Conservation (phyloP, 2,797 vertebrate species). For the Geotria australis region DNA sequence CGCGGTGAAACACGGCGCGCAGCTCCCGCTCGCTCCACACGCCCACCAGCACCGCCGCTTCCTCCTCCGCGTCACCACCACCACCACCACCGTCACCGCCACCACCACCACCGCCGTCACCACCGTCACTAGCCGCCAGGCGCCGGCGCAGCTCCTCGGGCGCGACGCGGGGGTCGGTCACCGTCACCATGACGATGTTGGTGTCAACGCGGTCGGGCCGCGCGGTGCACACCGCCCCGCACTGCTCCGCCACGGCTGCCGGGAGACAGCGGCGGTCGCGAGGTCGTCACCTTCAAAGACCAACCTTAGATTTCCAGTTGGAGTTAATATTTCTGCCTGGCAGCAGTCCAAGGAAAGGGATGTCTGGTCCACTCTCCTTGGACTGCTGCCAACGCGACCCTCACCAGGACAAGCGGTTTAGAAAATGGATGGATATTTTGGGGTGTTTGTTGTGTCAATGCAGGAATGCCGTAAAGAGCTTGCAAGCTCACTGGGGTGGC, state of each 20-base stretch:
- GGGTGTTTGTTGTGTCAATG: no score
- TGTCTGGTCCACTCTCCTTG: no score
- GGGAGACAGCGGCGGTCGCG: not conserved
- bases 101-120: constrained; percentile 19
- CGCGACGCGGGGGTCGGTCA: constrained; percentile 5
- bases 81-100: constrained; percentile 6
- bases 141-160: constrained; percentile 17
- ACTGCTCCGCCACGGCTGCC: constrained; percentile 15
- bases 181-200: constrained; percentile 23
- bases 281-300: not conserved
- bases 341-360: no score
- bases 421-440: no score
- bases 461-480: no score
- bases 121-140: constrained; percentile 6
- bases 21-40: constrained; percentile 12
- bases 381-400: no score
- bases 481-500: no score
- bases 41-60: constrained; percentile 14
- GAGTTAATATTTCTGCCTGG: no score
- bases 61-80: constrained; percentile 3
- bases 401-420: no score
- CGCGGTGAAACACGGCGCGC: constrained; percentile 30
- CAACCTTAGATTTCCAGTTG: no score
- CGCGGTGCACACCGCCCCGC: constrained; percentile 13
- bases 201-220: constrained; percentile 20